These are phyloP conservation scores for Stenolophus ochropezus DNA, from an alignment of 2,888 invertebrate genomes.

Conservation along the genomic window DNA sequence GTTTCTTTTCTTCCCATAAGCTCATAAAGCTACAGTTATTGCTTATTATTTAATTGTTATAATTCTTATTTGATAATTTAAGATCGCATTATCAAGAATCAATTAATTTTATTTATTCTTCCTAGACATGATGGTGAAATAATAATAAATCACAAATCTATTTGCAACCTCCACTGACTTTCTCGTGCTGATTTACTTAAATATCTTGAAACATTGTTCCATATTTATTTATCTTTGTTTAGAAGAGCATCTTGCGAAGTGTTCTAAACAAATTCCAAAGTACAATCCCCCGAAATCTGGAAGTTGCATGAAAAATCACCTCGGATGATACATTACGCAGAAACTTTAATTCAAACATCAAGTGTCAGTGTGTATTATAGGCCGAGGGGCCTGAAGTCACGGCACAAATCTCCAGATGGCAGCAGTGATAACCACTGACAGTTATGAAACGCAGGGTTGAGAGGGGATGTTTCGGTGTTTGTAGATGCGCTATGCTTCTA, in stretches of 20 bases:
- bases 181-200: too few species aligned
- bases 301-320: slow-evolving; percentile 37
- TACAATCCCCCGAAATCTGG: not conserved
- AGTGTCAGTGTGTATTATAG: slow-evolving; percentile 13
- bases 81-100: too few species aligned
- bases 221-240: not conserved
- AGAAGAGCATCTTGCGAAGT: not conserved
- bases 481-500: not conserved
- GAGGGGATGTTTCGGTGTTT: not conserved
- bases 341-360: slow-evolving; percentile 43
- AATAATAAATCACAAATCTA: too few species aligned
- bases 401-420: slow-evolving; percentile 21
- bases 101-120: too few species aligned
- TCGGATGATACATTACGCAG: slow-evolving; percentile 25
- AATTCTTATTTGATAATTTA: too few species aligned
- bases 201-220: too few species aligned
- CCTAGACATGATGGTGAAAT: too few species aligned
- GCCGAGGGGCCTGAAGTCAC: slow-evolving; percentile 5
- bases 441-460: slow-evolving; percentile 13
- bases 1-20: too few species aligned
- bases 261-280: not conserved
- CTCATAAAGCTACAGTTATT: too few species aligned
- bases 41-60: too few species aligned
- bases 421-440: slow-evolving; percentile 30
- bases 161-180: too few species aligned